Base-by-base conservation (phyloP, 2,113 vertebrate species). In the Sphyrna mokarran region DNA sequence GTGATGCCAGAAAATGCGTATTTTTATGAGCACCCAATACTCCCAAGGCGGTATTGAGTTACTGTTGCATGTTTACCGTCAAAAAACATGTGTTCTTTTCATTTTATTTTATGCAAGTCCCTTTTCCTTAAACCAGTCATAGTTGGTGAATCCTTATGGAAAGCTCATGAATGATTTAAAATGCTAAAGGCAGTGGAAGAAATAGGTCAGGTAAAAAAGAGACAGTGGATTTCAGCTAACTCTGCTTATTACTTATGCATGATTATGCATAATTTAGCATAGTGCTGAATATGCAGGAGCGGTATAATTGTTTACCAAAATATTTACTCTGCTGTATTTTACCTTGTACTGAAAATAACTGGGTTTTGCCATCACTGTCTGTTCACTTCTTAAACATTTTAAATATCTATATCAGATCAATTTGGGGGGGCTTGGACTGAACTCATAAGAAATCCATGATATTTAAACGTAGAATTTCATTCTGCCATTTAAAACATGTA, bases 231-330 rank as follows among this genome's bases (percentile, higher is more conserved):
- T 98, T 98, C 98, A 98, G 98, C 97, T 98, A 98, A 97, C 98
- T 98, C 98, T 97, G 96, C 97, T 98, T 98, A 98, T 98, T 98
- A 98, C 98, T 98, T 98, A 98, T 98, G 98, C 98, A 98, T 98
- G 98, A 98, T 98, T 98, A 98, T 98, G 98, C 98, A 98, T 98
- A 98, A 98, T 98, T 98, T 98, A 98, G 97, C 98, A 98, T 97
- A 97, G 97, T 98, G 98, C 97, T 98, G 98, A 98, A 98, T 98
- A 98, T 98, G 98, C 98, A 98, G 97, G 97, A 97, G 96, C 96
- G 97, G 98, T 98, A 98, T 98, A 98, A 98, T 98, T 98, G 98
- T 98, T 98, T 98, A 98, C 98, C 97, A 98, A 98, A 98, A 98
- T 98, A 98, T 98, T 98, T 98, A 98, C 94, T 95, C 94, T 72